phyloP scores from a whole-genome alignment of 2,113 vertebrate genomes.

The Hippopotamus amphibius region DNA sequence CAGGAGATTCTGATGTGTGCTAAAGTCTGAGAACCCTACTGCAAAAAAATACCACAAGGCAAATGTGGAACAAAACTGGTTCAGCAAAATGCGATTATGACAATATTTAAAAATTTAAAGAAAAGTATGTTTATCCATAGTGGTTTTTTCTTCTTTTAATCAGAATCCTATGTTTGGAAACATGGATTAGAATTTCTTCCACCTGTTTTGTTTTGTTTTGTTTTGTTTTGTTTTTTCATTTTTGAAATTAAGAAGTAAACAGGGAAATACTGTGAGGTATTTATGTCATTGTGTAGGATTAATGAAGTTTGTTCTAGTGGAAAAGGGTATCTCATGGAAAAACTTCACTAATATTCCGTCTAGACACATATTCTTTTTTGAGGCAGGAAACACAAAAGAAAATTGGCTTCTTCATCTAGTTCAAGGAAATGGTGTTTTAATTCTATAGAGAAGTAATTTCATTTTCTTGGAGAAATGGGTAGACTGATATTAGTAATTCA shows the following conservation, averaged over 20 bases:
- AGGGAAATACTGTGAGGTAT: slow-evolving; percentile 5
- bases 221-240: slow-evolving; percentile 16
- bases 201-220: neutral
- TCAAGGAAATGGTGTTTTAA: slow-evolving; percentile 80
- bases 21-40: neutral
- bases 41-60: slow-evolving; percentile 67
- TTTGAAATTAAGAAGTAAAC: slow-evolving; percentile 30
- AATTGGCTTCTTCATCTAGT: slow-evolving; percentile 75
- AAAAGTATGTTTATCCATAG: neutral
- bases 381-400: slow-evolving; percentile 72
- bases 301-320: slow-evolving; percentile 63
- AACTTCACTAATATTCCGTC: slow-evolving; percentile 58
- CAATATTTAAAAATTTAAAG: slow-evolving; percentile 71
- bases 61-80: slow-evolving; percentile 73
- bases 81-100: slow-evolving; percentile 72
- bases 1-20: neutral
- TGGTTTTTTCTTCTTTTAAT: neutral
- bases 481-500: slow-evolving; percentile 76
- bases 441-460: slow-evolving; percentile 79
- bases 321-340: slow-evolving; percentile 38
- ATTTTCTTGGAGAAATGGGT: slow-evolving; percentile 77
- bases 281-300: slow-evolving; percentile 51
- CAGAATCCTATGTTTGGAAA: slow-evolving; percentile 58
- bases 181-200: slow-evolving; percentile 4
- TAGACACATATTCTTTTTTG: slow-evolving; percentile 74